Conservation (phyloP, 2,797 vertebrate species). For the Sciurus carolinensis region DNA sequence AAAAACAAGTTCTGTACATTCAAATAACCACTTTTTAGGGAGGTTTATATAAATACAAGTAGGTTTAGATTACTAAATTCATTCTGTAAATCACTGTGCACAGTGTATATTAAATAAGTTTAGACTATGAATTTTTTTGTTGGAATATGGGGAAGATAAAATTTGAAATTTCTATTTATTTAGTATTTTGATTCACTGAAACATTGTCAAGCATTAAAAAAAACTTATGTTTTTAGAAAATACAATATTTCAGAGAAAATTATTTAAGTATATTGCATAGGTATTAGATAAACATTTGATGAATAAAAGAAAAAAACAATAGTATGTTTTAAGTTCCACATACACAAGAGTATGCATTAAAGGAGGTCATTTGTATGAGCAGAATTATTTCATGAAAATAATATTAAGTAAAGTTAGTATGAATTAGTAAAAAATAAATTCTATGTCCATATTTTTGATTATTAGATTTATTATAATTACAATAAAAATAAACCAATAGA, state of each 20-base stretch:
- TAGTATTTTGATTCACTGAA: neutral
- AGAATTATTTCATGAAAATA: neutral
- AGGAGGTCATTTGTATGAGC: neutral
- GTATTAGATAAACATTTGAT: neutral
- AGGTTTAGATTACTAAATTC: no score
- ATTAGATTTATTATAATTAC: neutral
- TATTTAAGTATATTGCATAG: neutral
- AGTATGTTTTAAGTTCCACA: neutral
- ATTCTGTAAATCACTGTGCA: no score
- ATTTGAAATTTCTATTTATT: neutral
- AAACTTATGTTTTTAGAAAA: neutral
- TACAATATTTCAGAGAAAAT: neutral
- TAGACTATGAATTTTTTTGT: neutral
- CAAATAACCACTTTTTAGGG: no score
- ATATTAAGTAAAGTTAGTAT: neutral
- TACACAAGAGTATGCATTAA: neutral
- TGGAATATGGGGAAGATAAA: neutral
- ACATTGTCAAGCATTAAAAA: neutral
- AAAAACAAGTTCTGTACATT: no score
- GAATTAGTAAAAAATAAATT: neutral
- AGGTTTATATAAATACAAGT: no score
- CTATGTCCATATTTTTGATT: neutral
- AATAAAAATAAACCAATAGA: neutral
- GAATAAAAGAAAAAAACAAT: neutral
- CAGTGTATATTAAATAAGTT: neutral